Base-by-base conservation (phyloP, 1,140 invertebrate genomes). In the Coenobita brevimanus region DNA sequence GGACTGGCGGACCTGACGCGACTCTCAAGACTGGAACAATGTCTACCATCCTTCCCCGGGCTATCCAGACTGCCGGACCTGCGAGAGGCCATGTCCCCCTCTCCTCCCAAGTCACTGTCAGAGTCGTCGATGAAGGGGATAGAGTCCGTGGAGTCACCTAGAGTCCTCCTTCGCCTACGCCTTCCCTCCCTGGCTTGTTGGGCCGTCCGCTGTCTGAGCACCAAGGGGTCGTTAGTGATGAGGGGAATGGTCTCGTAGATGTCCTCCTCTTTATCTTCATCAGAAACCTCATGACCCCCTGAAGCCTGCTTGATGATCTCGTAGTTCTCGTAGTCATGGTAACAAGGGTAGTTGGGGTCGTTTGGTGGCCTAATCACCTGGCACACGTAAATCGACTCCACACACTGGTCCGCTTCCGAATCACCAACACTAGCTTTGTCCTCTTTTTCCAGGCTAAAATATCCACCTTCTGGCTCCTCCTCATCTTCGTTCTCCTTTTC, bases 401-500 rank as follows among this genome's bases (percentile, higher is more conserved):
- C 79, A 30, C 86, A 82, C 69, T 88, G 86, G 69, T 88, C 86
- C 36, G 81, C 73, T 54, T 88, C 86, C 36, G 75, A n/a, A 33
- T 75, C 82, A 10, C 82, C 80, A 41, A 67, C 67, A n/a, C 69
- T 54, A 4, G 33, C 54, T 30, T 82, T 82, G 50, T 89, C 89
- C 64, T 86, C 89, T 57, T 85, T 89, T 64, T 89, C 89, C 30
- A 89, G 50, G 24, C 89, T 89, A 27, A 86, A 89, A 46, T 89
- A 89, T 6, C 89, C 89, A 38, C 89, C 89, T 50, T 89, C 89
- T 2, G 82, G 89, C 21, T 88, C 86, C 4, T 87, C 84, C 0
- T 82, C 86, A 2, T 87, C 38, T 8, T 41, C 54, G 3, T 60
- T 36, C 36, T 60, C 41, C 27, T 3, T n/a, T 24, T 46, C 79